Evolutionary conservation across 2,888 invertebrate species (phyloP).

Genomic region (Phalera bucephala): DNA sequence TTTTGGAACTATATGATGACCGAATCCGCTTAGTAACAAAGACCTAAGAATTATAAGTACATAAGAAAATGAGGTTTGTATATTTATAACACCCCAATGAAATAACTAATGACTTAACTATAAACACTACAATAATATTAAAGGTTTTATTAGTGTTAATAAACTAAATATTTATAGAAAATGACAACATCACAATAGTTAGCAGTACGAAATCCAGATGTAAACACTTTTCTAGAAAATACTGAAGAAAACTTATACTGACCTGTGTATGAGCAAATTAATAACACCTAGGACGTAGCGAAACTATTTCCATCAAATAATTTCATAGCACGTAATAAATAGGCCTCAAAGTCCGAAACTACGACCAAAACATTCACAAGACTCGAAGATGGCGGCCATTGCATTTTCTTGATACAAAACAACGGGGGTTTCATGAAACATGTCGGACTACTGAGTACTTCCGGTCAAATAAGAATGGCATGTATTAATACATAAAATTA

Average conservation of each 20-base stretch:
- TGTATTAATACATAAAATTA: no score
- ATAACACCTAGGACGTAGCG: conserved; percentile 64
- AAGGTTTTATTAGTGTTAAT: conserved; percentile 25
- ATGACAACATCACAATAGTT: conserved; percentile 83
- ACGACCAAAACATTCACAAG: conserved; percentile 90
- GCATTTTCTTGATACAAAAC: conserved; percentile 91
- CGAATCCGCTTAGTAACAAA: conserved; percentile 68
- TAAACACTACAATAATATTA: conserved; percentile 19
- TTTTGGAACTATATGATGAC: conserved; percentile 24
- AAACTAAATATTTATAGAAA: conserved; percentile 56
- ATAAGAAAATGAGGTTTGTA: conserved; percentile 72
- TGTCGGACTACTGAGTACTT: conserved; percentile 60
- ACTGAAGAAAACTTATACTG: conserved; percentile 55
- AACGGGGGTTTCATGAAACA: conserved; percentile 80
- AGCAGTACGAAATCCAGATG: conserved; percentile 86
- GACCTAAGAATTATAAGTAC: conserved; percentile 62
- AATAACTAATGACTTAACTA: conserved; percentile 42
- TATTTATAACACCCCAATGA: conserved; percentile 50
- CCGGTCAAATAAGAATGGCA: conserved; percentile 52
- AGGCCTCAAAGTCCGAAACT: conserved; percentile 76
- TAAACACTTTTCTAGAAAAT: conserved; percentile 86
- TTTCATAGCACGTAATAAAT: conserved; percentile 73
- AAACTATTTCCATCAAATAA: conserved; percentile 71
- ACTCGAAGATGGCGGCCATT: conserved; percentile 94
- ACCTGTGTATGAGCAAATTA: conserved; percentile 62